phyloP scores from a whole-genome alignment of 1,140 invertebrate species.

The Diprion similis region DNA sequence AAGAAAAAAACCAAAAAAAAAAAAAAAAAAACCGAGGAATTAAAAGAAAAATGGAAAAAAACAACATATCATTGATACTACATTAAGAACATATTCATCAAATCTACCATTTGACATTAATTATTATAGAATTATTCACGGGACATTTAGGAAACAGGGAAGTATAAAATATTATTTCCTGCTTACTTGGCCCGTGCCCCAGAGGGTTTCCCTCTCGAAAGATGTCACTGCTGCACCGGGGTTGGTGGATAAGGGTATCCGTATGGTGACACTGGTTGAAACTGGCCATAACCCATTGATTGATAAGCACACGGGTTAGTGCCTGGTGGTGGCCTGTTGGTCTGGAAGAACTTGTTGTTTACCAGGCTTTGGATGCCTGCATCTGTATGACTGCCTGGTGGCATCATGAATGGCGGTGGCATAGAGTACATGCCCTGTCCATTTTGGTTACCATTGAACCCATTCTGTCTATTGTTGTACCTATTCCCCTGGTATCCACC shows the following conservation, averaged over 20 bases:
- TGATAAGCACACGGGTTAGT: constrained; percentile 67
- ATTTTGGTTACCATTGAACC: constrained; percentile 46
- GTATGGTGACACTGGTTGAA: constrained; percentile 61
- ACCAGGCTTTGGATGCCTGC: constrained; percentile 66
- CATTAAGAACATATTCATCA: background rate
- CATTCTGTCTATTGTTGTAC: constrained; percentile 47
- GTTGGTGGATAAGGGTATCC: constrained; percentile 63
- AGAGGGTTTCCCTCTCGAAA: constrained; percentile 41
- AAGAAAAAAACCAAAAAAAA: constrained; percentile 36
- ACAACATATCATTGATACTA: constrained; percentile 28
- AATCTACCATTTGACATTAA: background rate
- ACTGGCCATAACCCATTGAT: constrained; percentile 63
- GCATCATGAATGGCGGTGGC: constrained; percentile 64
- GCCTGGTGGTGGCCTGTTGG: constrained; percentile 61
- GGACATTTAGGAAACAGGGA: background rate
- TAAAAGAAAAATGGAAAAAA: constrained; percentile 40
- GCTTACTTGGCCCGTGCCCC: constrained; percentile 43
- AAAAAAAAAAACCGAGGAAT: constrained; percentile 27
- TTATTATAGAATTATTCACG: background rate
- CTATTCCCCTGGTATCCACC: constrained; percentile 37
- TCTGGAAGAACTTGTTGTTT: constrained; percentile 71
- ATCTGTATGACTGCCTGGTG: constrained; percentile 50
- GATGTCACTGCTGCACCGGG: constrained; percentile 58
- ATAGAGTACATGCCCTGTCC: constrained; percentile 62
- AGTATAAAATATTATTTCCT: background rate